Evolutionary conservation across 2,113 vertebrate genomes (phyloP).

Genomic region (Diglossa brunneiventris): DNA sequence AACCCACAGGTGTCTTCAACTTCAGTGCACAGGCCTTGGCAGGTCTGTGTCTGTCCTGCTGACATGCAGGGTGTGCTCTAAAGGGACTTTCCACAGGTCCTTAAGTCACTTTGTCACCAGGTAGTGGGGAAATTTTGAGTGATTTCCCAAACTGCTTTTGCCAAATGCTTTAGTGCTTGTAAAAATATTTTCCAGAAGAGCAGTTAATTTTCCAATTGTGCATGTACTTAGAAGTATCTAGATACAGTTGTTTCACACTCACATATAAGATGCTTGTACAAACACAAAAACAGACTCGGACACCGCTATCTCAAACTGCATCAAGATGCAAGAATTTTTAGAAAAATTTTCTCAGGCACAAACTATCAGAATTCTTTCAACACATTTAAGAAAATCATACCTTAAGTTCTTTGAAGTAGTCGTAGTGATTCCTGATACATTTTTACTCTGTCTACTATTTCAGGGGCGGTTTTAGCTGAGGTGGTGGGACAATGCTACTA

Average conservation of each 20-base stretch:
- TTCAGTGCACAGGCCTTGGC: not conserved
- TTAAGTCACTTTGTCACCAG: not conserved
- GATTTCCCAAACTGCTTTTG: not conserved
- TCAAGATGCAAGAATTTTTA: not conserved
- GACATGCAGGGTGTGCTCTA: not conserved
- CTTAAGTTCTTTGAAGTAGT: not conserved
- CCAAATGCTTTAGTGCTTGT: not conserved
- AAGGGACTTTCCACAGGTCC: slow-evolving; percentile 22
- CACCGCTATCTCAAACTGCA: not conserved
- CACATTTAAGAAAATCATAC: not conserved
- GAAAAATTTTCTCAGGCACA: not conserved
- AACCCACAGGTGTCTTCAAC: fast-evolving
- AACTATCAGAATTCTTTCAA: not conserved
- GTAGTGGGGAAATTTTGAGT: slow-evolving; percentile 4
- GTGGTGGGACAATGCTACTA: not conserved
- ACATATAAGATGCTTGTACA: not conserved
- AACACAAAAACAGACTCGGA: not conserved
- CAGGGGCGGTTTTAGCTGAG: not conserved
- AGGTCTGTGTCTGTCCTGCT: not conserved
- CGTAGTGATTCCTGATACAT: not conserved
- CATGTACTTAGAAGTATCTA: not conserved
- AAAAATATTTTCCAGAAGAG: not conserved
- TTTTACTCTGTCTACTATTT: not conserved
- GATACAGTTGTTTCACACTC: not conserved
- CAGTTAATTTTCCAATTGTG: not conserved